These are phyloP conservation scores for Cydia fagiglandana DNA, from an alignment of 1,140 invertebrate genomes.

Conservation along the genomic window DNA sequence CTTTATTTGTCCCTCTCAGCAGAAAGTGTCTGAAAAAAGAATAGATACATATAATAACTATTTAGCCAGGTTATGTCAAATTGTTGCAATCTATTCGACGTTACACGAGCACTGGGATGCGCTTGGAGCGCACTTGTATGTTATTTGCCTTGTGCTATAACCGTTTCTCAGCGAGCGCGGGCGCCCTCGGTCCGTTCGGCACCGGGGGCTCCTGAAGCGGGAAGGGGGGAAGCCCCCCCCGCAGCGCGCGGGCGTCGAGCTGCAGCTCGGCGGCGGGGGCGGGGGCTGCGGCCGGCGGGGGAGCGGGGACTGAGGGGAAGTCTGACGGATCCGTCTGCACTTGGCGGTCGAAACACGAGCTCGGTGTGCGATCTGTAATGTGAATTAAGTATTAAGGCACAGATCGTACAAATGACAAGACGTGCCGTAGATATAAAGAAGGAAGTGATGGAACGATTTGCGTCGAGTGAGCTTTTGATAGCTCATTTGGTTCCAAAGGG, in stretches of 20 bases:
- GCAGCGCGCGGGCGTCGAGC: background rate
- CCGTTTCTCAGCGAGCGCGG: background rate
- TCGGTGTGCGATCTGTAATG: conserved; percentile 44
- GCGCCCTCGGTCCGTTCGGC: conserved; percentile 13
- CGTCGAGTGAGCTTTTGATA: too few relatives aligned
- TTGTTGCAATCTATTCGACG: background rate
- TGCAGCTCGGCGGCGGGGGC: conserved; percentile 38
- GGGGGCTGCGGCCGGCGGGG: conserved; percentile 30
- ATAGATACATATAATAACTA: too few relatives aligned
- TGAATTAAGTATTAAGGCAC: background rate
- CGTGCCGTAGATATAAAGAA: too few relatives aligned
- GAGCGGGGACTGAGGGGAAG: conserved; percentile 37
- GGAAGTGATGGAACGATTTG: too few relatives aligned
- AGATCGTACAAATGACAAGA: too few relatives aligned
- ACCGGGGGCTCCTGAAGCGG: conserved; percentile 33
- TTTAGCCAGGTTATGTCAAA: background rate
- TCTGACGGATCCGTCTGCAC: conserved; percentile 60
- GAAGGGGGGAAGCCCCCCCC: conserved; percentile 17
- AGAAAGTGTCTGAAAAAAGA: too few relatives aligned
- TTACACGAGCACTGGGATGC: conserved; percentile 41
- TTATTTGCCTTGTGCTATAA: conserved; percentile 45
- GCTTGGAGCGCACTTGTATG: background rate
- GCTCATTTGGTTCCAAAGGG: too few relatives aligned
- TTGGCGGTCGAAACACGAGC: conserved; percentile 52
- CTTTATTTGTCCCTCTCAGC: too few relatives aligned